A percentile compares a stretch with the other conserved stretches of the same genome.
These are phyloP conservation scores for Guaruba guarouba DNA, from an alignment of 2,113 vertebrate species.

Conservation along the genomic window DNA sequence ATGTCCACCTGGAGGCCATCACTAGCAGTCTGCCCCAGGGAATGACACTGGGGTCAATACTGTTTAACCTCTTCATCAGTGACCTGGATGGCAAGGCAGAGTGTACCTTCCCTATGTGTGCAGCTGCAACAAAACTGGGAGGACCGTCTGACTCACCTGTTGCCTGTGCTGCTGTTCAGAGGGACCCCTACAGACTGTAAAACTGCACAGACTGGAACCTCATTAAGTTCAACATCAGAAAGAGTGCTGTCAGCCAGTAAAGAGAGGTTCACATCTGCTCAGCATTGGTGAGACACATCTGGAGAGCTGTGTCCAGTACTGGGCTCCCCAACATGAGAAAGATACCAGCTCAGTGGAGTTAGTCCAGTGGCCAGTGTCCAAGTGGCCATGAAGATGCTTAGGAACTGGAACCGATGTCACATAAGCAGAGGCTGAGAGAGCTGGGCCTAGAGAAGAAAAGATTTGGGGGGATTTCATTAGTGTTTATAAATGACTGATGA, in stretches of 20 bases:
- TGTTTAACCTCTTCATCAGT: not conserved
- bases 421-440: not conserved
- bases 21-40: not conserved
- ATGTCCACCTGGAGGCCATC: not conserved
- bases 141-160: not conserved
- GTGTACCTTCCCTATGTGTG: not conserved
- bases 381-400: not conserved
- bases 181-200: not conserved
- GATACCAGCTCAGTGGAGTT: not conserved
- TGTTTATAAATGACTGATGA: not conserved
- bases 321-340: not conserved
- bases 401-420: not conserved
- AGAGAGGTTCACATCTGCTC: not conserved
- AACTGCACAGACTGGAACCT: not conserved
- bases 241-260: rapidly evolving
- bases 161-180: not conserved
- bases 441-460: not conserved
- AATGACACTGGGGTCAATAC: not conserved
- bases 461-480: not conserved
- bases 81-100: not conserved
- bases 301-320: not conserved
- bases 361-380: not conserved
- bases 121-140: not conserved
- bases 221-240: not conserved
- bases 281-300: not conserved